phyloP scores from a whole-genome alignment of 1,140 invertebrate genomes.

The Ptiloglossa arizonensis region DNA sequence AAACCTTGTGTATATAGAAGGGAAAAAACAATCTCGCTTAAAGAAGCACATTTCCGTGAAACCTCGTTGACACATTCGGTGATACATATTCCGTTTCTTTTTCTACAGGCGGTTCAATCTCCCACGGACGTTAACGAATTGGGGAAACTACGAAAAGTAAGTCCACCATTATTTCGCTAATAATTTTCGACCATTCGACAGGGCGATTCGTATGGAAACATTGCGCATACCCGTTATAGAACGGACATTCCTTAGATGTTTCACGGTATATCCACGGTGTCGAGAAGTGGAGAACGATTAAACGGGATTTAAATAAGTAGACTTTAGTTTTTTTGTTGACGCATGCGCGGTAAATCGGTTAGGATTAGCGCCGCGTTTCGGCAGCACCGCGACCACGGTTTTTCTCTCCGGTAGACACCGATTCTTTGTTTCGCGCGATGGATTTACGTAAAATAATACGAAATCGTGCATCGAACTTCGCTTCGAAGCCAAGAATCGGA shows the following conservation, averaged over 20 bases:
- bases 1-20: too few relatives aligned
- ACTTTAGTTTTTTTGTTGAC: neutral
- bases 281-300: neutral
- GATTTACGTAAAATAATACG: conserved; percentile 14
- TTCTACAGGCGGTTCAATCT: conserved; percentile 38
- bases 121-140: conserved; percentile 60
- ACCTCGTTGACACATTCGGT: neutral
- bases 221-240: neutral
- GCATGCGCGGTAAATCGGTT: neutral
- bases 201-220: neutral
- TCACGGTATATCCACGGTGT: neutral
- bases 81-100: neutral
- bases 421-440: neutral
- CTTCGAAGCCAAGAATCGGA: neutral
- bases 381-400: neutral
- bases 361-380: neutral
- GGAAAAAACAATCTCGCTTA: neutral
- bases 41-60: neutral
- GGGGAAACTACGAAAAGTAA: conserved; percentile 72
- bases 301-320: neutral
- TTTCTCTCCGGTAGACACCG: conserved; percentile 4
- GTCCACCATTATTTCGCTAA: conserved; percentile 37
- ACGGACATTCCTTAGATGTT: neutral
- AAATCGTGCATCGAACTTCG: conserved; percentile 3
- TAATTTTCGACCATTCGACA: too few relatives aligned